A percentile compares a stretch with the other conserved stretches of the same genome.
Evolutionary conservation across 2,888 invertebrate species (phyloP).

Genomic region (Zhuqinia jingwanae): DNA sequence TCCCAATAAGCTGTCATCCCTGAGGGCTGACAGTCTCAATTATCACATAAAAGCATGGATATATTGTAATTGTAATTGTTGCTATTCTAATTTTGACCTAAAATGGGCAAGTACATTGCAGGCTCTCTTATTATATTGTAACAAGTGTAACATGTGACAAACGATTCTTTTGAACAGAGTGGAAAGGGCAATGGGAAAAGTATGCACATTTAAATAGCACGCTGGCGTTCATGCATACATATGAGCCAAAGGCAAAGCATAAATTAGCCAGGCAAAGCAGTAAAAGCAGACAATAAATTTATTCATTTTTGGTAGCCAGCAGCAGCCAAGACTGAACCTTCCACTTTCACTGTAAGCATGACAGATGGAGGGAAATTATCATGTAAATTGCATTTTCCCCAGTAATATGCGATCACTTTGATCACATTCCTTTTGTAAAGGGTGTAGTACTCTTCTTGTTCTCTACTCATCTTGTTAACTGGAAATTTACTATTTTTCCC

Average conservation of each 20-base stretch:
- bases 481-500: slow-evolving; percentile 6
- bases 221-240: slow-evolving; percentile 4
- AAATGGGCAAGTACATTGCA: slow-evolving; percentile 7
- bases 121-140: background rate
- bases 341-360: slow-evolving; percentile 51
- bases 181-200: slow-evolving; percentile 1
- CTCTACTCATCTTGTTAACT: slow-evolving; percentile 16
- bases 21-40: slow-evolving; percentile 25
- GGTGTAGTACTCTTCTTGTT: background rate
- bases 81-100: slow-evolving; percentile 46
- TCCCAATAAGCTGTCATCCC: slow-evolving; percentile 25
- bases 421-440: slow-evolving; percentile 48
- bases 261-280: slow-evolving; percentile 59
- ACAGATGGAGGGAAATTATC: slow-evolving; percentile 71
- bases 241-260: slow-evolving; percentile 57
- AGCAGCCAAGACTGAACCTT: slow-evolving; percentile 63
- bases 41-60: background rate
- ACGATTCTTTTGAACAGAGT: background rate
- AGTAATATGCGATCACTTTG: slow-evolving; percentile 69
- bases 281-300: slow-evolving; percentile 68
- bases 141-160: slow-evolving; percentile 37
- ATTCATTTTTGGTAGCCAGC: slow-evolving; percentile 65
- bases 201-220: background rate
- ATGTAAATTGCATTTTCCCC: slow-evolving; percentile 70
- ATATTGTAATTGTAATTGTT: slow-evolving; percentile 55